Conservation (phyloP, 2,797 vertebrate genomes). For the Sardinella longiceps region DNA sequence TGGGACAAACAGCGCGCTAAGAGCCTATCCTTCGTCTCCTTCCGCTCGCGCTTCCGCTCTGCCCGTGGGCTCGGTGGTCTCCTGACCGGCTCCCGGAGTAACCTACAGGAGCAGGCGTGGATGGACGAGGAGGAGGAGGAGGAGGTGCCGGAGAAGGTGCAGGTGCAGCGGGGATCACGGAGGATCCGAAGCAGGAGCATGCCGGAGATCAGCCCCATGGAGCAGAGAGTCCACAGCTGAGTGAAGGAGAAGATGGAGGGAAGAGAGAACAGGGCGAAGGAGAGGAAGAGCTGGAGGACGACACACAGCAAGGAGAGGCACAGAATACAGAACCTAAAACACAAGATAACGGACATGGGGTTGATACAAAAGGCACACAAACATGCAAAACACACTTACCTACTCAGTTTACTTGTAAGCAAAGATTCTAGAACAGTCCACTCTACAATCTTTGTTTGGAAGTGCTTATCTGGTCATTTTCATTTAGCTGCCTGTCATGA, state of each 20-base stretch:
- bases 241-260: not conserved
- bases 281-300: not conserved
- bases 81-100: conserved; percentile 68
- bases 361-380: not conserved
- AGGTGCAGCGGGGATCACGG: conserved; percentile 59
- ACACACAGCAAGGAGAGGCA: not conserved
- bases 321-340: not conserved
- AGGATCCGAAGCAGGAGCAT: conserved; percentile 79
- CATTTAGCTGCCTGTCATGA: not conserved
- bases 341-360: not conserved
- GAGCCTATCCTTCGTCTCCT: conserved; percentile 77
- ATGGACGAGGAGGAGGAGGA: conserved; percentile 69
- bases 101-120: conserved; percentile 77
- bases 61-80: conserved; percentile 62
- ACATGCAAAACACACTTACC: not conserved
- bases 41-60: conserved; percentile 70
- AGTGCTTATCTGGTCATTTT: not conserved
- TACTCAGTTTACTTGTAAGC: not conserved
- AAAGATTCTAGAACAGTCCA: not conserved
- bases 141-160: conserved; percentile 30
- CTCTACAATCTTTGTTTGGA: too few relatives aligned
- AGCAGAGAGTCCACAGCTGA: conserved; percentile 71
- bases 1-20: conserved; percentile 76
- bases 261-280: too few relatives aligned
- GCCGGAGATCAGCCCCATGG: conserved; percentile 77